Evolutionary conservation across 2,113 vertebrate species (phyloP), one percentile per base, ranked within the genome.

Genomic region (Falcunculus frontatus): DNA sequence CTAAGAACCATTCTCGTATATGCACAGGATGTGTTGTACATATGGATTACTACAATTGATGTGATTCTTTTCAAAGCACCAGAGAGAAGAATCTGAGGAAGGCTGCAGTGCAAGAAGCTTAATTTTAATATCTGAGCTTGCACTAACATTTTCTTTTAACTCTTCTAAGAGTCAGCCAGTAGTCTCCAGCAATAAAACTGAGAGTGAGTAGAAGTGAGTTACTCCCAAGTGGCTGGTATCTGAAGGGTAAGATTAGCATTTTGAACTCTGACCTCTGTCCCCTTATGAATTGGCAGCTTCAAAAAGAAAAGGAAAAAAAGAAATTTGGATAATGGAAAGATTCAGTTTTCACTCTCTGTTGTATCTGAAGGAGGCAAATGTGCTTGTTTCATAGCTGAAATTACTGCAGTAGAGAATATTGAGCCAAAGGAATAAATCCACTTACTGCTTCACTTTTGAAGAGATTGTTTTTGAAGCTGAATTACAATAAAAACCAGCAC

Each of bases 251-350:
- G 75, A 91, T 87, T 84, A 93, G 84, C 37, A 33, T 88, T 95
- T 86, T 41, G 92, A 96, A 91, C 94, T 93, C 41, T 92, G 96
- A 90, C 93, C 94, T 84, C 73, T 69, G 35, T 88, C 33, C 78
- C 27, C 30, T 68, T 93, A 88, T 75, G 92, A 95, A 91, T 89
- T 18, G 47, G 63, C 79, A 90, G 44, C 89, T 94, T 94, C 72
- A 85, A 93, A 79, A 93, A 89, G 65, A 63, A 50, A 74, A 80
- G 67, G 42, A 16, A 17, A 44, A 60, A 65, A 53, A 90, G 16
- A 70, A 72, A 55, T 57, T 46, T 68, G 25, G 44, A 8, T 64
- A 47, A 50, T 74, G 67, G 49, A 64, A 78, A 90, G 60, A 84
- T 59, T 68, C 80, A 37, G 11, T 92, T 95, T 95, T 69, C 29